Evolutionary conservation across 2,113 vertebrate genomes (phyloP), one percentile per base, ranked within the genome.

Genomic region (Menidia beryllina): DNA sequence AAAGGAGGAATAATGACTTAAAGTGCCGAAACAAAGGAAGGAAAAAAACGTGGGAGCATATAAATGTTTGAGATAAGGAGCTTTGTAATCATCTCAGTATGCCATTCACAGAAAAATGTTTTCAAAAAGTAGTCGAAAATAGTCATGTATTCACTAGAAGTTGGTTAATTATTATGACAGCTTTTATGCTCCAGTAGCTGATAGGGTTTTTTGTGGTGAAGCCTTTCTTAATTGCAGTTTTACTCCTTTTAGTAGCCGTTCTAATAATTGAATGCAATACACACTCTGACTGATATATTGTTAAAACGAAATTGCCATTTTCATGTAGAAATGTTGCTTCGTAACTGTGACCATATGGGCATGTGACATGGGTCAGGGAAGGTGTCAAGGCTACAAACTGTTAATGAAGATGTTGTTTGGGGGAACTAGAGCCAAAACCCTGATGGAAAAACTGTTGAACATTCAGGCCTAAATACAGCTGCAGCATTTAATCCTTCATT

Each of bases 1-100:
- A 92, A 80, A 86, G 77, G 64, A 74, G 64, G 91, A 84, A 91
- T 85, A 92, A 90, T 90, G 73, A 75, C 79, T 77, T 72, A 83
- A 83, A 86, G 65, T 84, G 74, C 72, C 58, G 84, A 92, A 92
- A 85, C 72, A 88, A 87, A 82, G 64, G 79, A 80, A 60, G 54
- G 72, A 3, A 45, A 75, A 86, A 87, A 75, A 87, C 53, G 56
- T 23, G 36, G 34, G 56, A 9, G 26, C 25, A 23, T 20, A 82
- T 91, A 82, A 89, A 86, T 58, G 57, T 85, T 76, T 72, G 84
- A 65, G 55, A 82, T 12, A 81, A 67, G 52, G 41, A 91, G 75
- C 86, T 86, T 86, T 86, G 82, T 51, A 82, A 45, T 55, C 68
- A 64, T 82, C 80, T 86, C 79, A 82, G 75, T 64, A 53, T 84